Evolutionary conservation across 2,797 vertebrate genomes (phyloP).

Genomic region (Diplodus sargus): DNA sequence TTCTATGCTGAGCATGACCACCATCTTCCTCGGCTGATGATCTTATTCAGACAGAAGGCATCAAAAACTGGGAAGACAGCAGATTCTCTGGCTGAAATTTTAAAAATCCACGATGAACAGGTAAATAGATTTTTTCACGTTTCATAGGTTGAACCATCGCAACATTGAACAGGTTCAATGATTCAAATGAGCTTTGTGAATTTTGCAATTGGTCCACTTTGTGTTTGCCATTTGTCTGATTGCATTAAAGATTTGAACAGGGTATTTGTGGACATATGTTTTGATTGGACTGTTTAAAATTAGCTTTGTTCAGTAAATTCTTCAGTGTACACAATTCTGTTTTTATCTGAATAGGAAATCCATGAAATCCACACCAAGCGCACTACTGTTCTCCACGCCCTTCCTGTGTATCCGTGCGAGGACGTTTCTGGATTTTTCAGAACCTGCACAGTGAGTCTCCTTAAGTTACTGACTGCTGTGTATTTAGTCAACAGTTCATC

Average conservation of each 20-base stretch:
- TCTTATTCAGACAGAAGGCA: too few species aligned
- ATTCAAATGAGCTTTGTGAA: background rate
- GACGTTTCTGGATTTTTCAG: constrained; percentile 15
- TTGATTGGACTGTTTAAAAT: background rate
- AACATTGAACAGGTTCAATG: too few species aligned
- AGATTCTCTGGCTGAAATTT: too few species aligned
- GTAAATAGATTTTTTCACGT: too few species aligned
- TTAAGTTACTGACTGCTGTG: background rate
- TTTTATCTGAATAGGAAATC: background rate
- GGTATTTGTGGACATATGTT: background rate
- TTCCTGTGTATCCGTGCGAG: constrained; percentile 7
- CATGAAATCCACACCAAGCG: constrained; percentile 14
- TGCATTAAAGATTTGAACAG: background rate
- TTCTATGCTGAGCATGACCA: too few species aligned
- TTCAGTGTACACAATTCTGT: background rate
- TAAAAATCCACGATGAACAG: too few species aligned
- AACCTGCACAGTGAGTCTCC: background rate
- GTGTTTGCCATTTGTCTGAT: too few species aligned
- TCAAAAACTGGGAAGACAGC: too few species aligned
- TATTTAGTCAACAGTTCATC: too few species aligned
- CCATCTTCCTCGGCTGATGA: too few species aligned
- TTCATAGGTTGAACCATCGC: too few species aligned
- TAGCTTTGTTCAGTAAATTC: background rate
- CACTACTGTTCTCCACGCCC: constrained; percentile 12
- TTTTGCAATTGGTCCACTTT: background rate